A percentile compares a stretch with the other conserved stretches of the same genome.
Evolutionary conservation across 2,888 invertebrate species (phyloP).

Genomic region (Aleiodes alternator): DNA sequence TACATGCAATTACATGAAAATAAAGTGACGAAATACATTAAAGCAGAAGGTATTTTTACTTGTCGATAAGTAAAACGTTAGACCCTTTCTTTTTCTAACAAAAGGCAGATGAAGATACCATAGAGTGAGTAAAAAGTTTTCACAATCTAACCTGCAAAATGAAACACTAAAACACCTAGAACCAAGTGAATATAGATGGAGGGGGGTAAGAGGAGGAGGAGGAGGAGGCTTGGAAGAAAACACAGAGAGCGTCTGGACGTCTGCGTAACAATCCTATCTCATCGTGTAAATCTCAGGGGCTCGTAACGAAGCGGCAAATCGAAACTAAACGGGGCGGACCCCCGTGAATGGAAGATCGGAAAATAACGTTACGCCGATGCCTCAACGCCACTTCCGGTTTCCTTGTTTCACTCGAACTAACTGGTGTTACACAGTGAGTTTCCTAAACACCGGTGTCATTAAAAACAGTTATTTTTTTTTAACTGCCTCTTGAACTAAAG

Average conservation of each 20-base stretch:
- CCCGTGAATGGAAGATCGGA: slow-evolving; percentile 52
- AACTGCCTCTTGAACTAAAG: neutral
- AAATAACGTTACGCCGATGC: slow-evolving; percentile 55
- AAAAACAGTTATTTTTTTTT: slow-evolving; percentile 4
- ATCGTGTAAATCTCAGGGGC: slow-evolving; percentile 69
- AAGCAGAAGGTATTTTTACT: neutral
- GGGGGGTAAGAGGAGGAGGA: slow-evolving; percentile 25
- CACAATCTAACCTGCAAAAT: slow-evolving; percentile 21
- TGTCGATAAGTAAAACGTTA: slow-evolving; percentile 6
- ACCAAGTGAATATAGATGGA: too few relatives aligned
- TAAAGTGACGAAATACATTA: slow-evolving; percentile 6
- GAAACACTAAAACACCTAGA: slow-evolving; percentile 50
- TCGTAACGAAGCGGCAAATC: slow-evolving; percentile 73
- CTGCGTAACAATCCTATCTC: slow-evolving; percentile 67
- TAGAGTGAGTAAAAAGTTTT: slow-evolving; percentile 31
- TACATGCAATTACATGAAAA: neutral
- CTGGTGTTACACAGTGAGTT: neutral
- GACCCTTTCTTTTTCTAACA: slow-evolving; percentile 25
- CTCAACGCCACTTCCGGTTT: slow-evolving; percentile 52
- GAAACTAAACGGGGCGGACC: slow-evolving; percentile 69
- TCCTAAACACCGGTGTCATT: slow-evolving; percentile 7
- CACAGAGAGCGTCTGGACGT: slow-evolving; percentile 47
- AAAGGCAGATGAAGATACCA: slow-evolving; percentile 44
- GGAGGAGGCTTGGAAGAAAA: slow-evolving; percentile 23
- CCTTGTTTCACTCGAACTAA: slow-evolving; percentile 31